phyloP scores from a whole-genome alignment of 2,113 vertebrate species.

The Ramphastos sulfuratus region DNA sequence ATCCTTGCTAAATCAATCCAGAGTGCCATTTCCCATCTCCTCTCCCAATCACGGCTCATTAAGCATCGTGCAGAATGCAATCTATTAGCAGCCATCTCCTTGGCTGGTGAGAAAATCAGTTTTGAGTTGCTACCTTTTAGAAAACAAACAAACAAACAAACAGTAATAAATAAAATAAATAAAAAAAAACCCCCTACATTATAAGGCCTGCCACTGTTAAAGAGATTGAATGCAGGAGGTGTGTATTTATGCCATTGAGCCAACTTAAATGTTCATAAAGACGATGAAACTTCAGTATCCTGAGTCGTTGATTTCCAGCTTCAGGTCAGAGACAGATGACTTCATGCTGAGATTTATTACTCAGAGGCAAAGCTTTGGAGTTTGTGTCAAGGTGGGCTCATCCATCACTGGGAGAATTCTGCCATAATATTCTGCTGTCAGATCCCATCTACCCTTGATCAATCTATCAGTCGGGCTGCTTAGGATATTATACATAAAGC shows the following conservation, averaged over 20 bases:
- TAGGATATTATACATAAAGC: conserved; percentile 56
- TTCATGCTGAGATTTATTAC: conserved; percentile 65
- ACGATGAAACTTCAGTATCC: conserved; percentile 51
- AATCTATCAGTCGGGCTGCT: conserved; percentile 47
- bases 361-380: conserved; percentile 57
- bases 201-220: conserved; percentile 59
- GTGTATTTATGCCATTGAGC: conserved; percentile 53
- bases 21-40: conserved; percentile 22
- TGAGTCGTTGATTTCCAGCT: conserved; percentile 50
- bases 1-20: conserved; percentile 22
- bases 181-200: conserved; percentile 1
- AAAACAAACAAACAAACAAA: not conserved
- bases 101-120: conserved; percentile 22
- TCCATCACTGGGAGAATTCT: conserved; percentile 54
- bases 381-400: conserved; percentile 59
- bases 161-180: not conserved
- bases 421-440: conserved; percentile 56
- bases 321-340: conserved; percentile 72
- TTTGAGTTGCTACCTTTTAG: conserved; percentile 41
- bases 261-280: conserved; percentile 58
- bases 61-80: conserved; percentile 55
- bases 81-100: conserved; percentile 34
- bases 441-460: conserved; percentile 56
- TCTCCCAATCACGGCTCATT: conserved; percentile 61
- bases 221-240: conserved; percentile 54